phyloP scores from a whole-genome alignment of 2,888 invertebrate genomes.

The Allacma fusca region DNA sequence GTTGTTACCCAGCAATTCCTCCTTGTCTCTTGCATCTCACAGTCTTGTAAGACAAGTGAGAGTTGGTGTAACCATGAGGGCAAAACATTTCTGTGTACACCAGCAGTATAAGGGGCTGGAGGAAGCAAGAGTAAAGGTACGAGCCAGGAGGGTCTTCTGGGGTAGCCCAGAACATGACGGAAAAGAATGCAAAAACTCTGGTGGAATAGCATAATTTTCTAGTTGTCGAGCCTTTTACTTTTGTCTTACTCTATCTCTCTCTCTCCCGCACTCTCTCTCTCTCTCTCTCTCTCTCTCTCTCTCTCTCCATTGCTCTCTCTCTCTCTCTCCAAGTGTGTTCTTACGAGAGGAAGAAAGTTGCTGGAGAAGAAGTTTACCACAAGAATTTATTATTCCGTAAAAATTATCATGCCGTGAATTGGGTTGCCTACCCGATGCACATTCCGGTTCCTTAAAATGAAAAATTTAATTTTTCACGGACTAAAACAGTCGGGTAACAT shows the following conservation, averaged over 20 bases:
- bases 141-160: conserved; percentile 39
- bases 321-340: no score
- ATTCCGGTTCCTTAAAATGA: conserved; percentile 59
- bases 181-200: conserved; percentile 40
- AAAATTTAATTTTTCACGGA: conserved; percentile 62
- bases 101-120: neutral
- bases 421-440: conserved; percentile 55
- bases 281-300: conserved; percentile 43
- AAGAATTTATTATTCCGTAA: conserved; percentile 61
- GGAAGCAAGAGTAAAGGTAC: conserved; percentile 20
- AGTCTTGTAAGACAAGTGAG: neutral
- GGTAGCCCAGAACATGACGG: neutral
- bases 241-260: conserved; percentile 48
- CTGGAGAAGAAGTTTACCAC: conserved; percentile 60
- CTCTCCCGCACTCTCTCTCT: neutral
- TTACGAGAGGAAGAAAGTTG: conserved; percentile 18
- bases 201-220: conserved; percentile 60
- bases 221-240: conserved; percentile 59
- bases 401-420: conserved; percentile 62
- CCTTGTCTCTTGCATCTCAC: conserved; percentile 5
- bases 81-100: no score
- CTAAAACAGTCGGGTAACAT: conserved; percentile 60
- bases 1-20: conserved; percentile 18
- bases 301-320: neutral
- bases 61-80: neutral